Evolutionary conservation across 2,113 vertebrate genomes (phyloP), one percentile per base, ranked within the genome.

Genomic region (Eretmochelys imbricata): DNA sequence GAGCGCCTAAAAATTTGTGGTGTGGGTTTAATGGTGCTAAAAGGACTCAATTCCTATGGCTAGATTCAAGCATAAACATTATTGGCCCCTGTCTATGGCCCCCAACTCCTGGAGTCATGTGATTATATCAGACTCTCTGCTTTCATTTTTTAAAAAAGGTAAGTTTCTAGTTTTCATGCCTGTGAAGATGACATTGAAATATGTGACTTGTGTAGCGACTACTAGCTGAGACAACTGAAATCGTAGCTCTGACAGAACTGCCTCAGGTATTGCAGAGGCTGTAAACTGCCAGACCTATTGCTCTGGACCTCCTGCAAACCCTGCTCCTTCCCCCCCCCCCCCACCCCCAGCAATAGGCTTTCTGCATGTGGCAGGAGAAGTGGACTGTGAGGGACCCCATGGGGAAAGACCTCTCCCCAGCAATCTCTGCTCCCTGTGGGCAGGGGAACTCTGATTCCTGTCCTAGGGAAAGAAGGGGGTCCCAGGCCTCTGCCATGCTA

Each of bases 391-490:
- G 31, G 29, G 17, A 72, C n/a, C 4, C 4, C 9, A 72, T n/a
- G 35, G 17, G 35, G 35, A 9, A 69, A n/a, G 14, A 9, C 9
- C 65, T 72, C 2, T 3, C 16, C 4, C 35, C 8, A 38, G 27
- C 17, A 38, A 72, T 17, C 4, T n/a, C 31, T 69, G 35, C 5
- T 1, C 80, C 46, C 53, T 19, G 38, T 38, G 48, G 75, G 24
- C 5, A 17, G n/a, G 0, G 0, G 1, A n/a, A 17, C 4, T 5
- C 17, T 19, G 35, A 38, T 38, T 69, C 35, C 17, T 20, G 17
- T 20, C 57, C 27, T 11, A 35, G 31, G 29, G 29, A 82, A 7
- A 46, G 22, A 8, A 1, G 10, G 4, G 35, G 31, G 1, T 46
- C 16, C n/a, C 35, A 16, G 14, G 35, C 4, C 42, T 42, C 50